Percentiles rank a stretch among this genome's conserved stretches.
phyloP scores from a whole-genome alignment of 2,888 invertebrate genomes.

The Monopis laevigella region DNA sequence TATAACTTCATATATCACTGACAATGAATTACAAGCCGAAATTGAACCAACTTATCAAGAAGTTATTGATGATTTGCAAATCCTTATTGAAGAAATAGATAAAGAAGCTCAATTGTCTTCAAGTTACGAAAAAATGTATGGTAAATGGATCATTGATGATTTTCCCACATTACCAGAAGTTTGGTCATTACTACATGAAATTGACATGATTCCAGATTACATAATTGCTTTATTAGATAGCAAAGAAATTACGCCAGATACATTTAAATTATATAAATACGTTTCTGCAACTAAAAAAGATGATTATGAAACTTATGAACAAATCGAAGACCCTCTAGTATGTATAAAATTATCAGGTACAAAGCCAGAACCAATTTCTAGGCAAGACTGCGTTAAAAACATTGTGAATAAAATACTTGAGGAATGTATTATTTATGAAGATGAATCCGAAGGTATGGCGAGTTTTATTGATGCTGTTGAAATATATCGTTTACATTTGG shows the following conservation, averaged over 20 bases:
- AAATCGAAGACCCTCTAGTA: constrained; percentile 39
- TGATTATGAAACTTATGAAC: constrained; percentile 31
- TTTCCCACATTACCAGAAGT: constrained; percentile 58
- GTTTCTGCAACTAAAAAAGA: constrained; percentile 34
- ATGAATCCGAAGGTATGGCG: constrained; percentile 18
- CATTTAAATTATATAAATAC: constrained; percentile 38
- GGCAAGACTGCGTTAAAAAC: constrained; percentile 26
- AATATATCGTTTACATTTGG: constrained; percentile 36
- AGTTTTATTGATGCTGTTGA: constrained; percentile 35
- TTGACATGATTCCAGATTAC: constrained; percentile 61
- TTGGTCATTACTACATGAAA: constrained; percentile 48
- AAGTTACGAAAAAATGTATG: constrained; percentile 32
- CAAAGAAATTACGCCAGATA: constrained; percentile 40
- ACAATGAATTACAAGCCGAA: constrained; percentile 48
- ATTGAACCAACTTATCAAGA: constrained; percentile 48
- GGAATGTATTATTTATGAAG: neutral
- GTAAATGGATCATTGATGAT: constrained; percentile 71
- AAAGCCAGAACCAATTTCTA: constrained; percentile 17
- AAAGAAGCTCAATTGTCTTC: constrained; percentile 29
- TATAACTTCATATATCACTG: constrained; percentile 37
- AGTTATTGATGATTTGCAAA: constrained; percentile 42
- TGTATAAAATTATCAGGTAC: constrained; percentile 30
- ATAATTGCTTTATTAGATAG: constrained; percentile 63
- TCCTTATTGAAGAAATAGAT: constrained; percentile 41
- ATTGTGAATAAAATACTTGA: constrained; percentile 22